A percentile compares a stretch with the other conserved stretches of the same genome.
phyloP scores from a whole-genome alignment of 1,140 invertebrate species.

The Brachionus sp. region DNA sequence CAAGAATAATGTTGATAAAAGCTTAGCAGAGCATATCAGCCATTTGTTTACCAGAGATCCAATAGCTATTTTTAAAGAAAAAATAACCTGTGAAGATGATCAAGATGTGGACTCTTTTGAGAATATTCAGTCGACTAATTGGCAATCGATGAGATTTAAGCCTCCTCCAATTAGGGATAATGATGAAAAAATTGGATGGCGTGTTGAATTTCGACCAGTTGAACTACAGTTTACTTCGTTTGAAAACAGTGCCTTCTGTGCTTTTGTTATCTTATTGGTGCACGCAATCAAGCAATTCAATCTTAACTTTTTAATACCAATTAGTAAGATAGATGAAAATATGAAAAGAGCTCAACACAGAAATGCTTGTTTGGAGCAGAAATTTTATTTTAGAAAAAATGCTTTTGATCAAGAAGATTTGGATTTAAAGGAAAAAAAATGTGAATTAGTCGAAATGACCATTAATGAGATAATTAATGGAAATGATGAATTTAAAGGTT shows the following conservation, averaged over 20 bases:
- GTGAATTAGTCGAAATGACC: conserved; percentile 11
- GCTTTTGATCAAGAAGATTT: conserved; percentile 48
- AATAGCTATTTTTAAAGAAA: conserved; percentile 87
- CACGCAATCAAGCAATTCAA: conserved; percentile 93
- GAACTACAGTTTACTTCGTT: conserved; percentile 98
- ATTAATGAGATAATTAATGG: conserved; percentile 36
- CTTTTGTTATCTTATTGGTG: conserved; percentile 92
- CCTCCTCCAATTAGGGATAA: conserved; percentile 77
- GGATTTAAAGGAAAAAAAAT: background rate
- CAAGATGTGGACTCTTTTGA: conserved; percentile 85
- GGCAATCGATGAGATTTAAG: conserved; percentile 99
- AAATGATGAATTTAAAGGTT: background rate
- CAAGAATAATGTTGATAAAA: conserved; percentile 81
- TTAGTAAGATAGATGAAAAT: conserved; percentile 97
- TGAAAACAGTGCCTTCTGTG: conserved; percentile 98
- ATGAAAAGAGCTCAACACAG: conserved; percentile 87
- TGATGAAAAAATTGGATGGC: conserved; percentile 80
- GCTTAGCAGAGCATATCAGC: conserved; percentile 87
- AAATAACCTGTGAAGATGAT: conserved; percentile 86
- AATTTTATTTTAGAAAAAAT: conserved; percentile 86
- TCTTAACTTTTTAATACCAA: conserved; percentile 92
- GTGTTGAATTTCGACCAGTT: conserved; percentile 97
- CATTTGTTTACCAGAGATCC: conserved; percentile 98
- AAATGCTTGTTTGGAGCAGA: conserved; percentile 75
- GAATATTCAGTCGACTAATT: conserved; percentile 99